phyloP scores from a whole-genome alignment of 2,888 invertebrate genomes.

The Ophonus ardosiacus region DNA sequence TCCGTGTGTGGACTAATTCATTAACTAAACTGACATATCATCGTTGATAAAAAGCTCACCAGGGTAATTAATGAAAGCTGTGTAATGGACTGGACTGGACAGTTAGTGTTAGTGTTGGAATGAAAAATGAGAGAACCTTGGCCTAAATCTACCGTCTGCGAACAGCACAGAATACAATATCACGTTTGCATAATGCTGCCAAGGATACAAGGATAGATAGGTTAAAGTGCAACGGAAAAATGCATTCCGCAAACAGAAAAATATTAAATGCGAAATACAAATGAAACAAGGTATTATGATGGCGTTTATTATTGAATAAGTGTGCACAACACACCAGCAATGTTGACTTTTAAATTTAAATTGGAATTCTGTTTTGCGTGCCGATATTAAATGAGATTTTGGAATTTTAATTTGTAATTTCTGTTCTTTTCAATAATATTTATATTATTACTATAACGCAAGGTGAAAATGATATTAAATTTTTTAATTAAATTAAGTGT shows the following conservation, averaged over 20 bases:
- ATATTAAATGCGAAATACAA: neutral
- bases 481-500: too few species aligned
- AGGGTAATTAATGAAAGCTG: slow-evolving; percentile 9
- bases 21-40: neutral
- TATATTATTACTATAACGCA: too few species aligned
- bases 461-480: too few species aligned
- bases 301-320: too few species aligned
- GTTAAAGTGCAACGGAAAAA: neutral
- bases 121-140: neutral
- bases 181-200: slow-evolving; percentile 8
- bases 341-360: too few species aligned
- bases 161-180: neutral
- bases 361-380: too few species aligned
- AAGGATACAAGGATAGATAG: neutral
- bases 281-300: neutral
- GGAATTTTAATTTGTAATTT: too few species aligned
- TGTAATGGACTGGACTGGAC: neutral
- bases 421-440: too few species aligned
- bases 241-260: neutral
- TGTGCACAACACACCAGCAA: too few species aligned
- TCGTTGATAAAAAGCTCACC: slow-evolving; percentile 7
- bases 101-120: neutral
- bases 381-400: too few species aligned
- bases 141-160: neutral
- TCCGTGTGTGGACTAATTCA: neutral